Conservation (phyloP, 2,113 vertebrate species). For the Chamaetylas fuelleborni region DNA sequence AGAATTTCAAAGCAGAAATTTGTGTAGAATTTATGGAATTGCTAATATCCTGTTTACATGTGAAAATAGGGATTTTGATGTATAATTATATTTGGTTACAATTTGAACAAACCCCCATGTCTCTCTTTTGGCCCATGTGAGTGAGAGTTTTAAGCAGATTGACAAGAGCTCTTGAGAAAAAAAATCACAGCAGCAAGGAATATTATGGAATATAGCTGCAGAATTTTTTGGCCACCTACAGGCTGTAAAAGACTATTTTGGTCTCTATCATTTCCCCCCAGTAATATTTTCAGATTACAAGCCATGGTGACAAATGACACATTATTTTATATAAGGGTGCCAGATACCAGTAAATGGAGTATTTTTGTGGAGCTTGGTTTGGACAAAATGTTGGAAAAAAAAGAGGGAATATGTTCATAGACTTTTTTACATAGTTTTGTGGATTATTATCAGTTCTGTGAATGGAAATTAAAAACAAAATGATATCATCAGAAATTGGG, state of each 20-base stretch:
- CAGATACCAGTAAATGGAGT: neutral
- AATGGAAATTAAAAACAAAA: neutral
- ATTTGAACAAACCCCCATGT: neutral
- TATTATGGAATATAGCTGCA: neutral
- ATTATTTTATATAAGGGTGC: slow-evolving; percentile 7
- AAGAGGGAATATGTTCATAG: neutral
- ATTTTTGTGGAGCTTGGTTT: neutral
- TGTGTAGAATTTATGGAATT: neutral
- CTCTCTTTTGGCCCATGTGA: neutral
- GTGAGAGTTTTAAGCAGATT: neutral
- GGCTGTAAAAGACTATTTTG: slow-evolving; percentile 32
- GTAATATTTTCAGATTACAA: slow-evolving; percentile 34
- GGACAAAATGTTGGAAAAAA: neutral
- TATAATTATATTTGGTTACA: neutral
- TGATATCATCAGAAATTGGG: neutral
- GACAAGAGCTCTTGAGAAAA: neutral
- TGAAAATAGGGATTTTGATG: neutral
- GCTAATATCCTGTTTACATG: neutral
- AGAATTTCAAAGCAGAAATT: slow-evolving; percentile 2
- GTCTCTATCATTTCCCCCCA: neutral
- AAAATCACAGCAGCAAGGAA: neutral
- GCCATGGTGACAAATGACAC: slow-evolving; percentile 19
- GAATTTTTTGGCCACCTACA: slow-evolving; percentile 21
- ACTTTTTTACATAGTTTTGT: neutral
- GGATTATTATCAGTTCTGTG: neutral